Evolutionary conservation across 1,140 invertebrate species (phyloP).

Genomic region (Pinna nobilis): DNA sequence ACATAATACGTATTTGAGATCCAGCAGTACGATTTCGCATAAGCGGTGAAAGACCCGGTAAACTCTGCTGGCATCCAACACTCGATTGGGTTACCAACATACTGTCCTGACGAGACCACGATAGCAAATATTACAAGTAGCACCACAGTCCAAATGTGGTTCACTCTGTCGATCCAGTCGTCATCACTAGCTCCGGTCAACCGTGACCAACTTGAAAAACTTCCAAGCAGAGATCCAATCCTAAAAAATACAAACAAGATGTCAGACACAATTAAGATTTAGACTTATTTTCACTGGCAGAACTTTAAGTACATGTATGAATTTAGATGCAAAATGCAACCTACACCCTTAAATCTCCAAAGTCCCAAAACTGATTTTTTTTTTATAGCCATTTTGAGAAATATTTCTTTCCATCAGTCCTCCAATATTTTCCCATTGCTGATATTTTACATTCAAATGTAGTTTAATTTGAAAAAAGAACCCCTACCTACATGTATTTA

Average conservation of each 20-base stretch:
- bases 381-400: no score
- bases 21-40: slow-evolving; percentile 73
- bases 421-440: no score
- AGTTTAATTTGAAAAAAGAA: no score
- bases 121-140: slow-evolving; percentile 62
- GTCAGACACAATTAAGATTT: no score
- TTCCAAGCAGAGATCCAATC: slow-evolving; percentile 52
- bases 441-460: no score
- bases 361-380: no score
- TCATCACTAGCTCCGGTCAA: slow-evolving; percentile 59
- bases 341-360: no score
- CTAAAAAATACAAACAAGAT: slow-evolving; percentile 40
- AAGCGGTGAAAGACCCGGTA: slow-evolving; percentile 57
- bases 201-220: slow-evolving; percentile 57
- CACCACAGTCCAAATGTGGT: slow-evolving; percentile 64
- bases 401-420: no score
- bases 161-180: slow-evolving; percentile 64
- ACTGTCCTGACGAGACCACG: slow-evolving; percentile 67
- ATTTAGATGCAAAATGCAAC: no score
- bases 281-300: no score
- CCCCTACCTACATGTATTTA: no score
- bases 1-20: slow-evolving; percentile 76
- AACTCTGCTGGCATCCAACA: slow-evolving; percentile 72
- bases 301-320: no score
- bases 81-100: slow-evolving; percentile 70